Evolutionary conservation across 2,888 invertebrate genomes (phyloP), one percentile per base, ranked within the genome.

Genomic region (Drosophila yooni): DNA sequence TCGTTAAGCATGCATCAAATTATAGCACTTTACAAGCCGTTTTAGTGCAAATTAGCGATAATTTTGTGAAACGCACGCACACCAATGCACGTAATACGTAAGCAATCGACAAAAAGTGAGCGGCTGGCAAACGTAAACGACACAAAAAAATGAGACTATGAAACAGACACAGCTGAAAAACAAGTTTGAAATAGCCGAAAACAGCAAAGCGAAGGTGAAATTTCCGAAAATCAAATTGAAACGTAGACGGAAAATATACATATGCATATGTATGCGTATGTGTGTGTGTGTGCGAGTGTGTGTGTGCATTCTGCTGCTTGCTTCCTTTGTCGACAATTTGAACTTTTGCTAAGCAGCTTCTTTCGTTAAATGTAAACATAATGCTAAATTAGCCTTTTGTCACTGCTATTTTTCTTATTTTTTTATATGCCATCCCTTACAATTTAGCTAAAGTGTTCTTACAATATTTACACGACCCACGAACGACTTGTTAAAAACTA

Each of bases 201-300:
- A 90, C 89, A 86, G 89, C 83, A 90, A 88, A 89, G 89, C 90
- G 89, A 84, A 84, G 84, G 84, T 84, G 84, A 84, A 84, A 84
- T 84, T 84, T 84, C 84, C 84, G 84, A 84, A 84, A 84, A 84
- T 90, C 84, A 86, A 84, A 90, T 89, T 85, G 91, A 90, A 85
- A 90, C 84, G 84, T 85, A 85, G 84, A 85, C 84, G 89, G 89
- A 85, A 85, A 90, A 72, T 83, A 90, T 77, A 81, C 70, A 81
- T 77, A 72, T 82, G 73, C 74, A 88, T 83, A 81, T 89, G 81
- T 71, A 82, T 40, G 43, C 8, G 6, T 40, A 6, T 31, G 10
- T 54, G 43, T 43, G 46, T 31, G 43, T 58, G 51, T 21, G 21
- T 21, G 10, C 53, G 67, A 29, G 72, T 61, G 74, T 78, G 72